phyloP scores from a whole-genome alignment of 2,888 invertebrate genomes.

The Coenonympha arcania region DNA sequence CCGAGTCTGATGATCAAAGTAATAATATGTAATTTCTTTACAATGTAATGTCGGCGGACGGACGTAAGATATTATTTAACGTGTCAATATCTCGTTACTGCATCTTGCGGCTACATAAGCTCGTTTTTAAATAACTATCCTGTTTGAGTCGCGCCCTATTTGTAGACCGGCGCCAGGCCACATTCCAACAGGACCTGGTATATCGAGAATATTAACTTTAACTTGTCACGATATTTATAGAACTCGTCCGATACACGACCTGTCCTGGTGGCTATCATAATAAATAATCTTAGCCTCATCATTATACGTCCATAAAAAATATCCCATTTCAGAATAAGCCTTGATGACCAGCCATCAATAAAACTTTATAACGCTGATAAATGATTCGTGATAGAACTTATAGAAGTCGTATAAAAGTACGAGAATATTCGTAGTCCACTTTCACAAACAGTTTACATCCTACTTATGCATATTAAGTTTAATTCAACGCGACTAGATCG shows the following conservation, averaged over 20 bases:
- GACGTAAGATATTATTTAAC: conserved; percentile 17
- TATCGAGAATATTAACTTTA: conserved; percentile 56
- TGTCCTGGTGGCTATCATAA: conserved; percentile 9
- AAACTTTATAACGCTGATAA: background rate
- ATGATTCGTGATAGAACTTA: background rate
- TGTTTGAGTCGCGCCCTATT: conserved; percentile 53
- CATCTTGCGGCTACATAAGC: conserved; percentile 20
- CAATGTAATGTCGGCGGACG: conserved; percentile 1
- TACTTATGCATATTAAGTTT: conserved; percentile 51
- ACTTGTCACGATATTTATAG: conserved; percentile 55
- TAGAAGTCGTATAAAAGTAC: conserved; percentile 28
- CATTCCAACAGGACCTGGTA: conserved; percentile 65
- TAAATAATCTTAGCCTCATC: no score
- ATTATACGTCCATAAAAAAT: background rate
- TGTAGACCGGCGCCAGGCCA: conserved; percentile 62
- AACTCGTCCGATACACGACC: conserved; percentile 44
- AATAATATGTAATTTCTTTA: conserved; percentile 7
- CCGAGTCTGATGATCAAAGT: background rate
- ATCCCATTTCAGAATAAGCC: no score
- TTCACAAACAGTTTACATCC: conserved; percentile 64
- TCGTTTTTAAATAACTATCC: conserved; percentile 45
- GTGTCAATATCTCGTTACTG: conserved; percentile 17
- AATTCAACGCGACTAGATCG: conserved; percentile 52
- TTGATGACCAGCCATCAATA: background rate
- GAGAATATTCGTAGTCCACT: conserved; percentile 42